Conservation (phyloP, 2,888 invertebrate genomes). For the Hirtodrosophila alboralis region DNA sequence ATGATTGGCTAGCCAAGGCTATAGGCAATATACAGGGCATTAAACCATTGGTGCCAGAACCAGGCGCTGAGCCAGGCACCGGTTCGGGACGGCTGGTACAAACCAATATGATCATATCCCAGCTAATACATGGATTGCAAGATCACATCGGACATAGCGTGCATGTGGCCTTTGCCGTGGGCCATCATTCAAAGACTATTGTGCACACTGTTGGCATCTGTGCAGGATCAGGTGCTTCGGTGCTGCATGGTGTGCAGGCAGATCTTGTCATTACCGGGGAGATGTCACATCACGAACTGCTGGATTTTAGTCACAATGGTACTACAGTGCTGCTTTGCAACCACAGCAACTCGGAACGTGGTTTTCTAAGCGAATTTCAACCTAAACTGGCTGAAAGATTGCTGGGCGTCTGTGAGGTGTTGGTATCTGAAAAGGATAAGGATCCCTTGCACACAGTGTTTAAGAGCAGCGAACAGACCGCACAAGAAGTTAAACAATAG, state of each 20-base stretch:
- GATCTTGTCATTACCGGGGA: constrained; percentile 95
- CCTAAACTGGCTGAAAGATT: constrained; percentile 79
- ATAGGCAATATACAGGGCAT: constrained; percentile 65
- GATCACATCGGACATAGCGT: constrained; percentile 89
- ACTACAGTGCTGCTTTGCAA: constrained; percentile 94
- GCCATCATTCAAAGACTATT: constrained; percentile 83
- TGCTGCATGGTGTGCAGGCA: constrained; percentile 89
- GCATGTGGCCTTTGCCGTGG: constrained; percentile 88
- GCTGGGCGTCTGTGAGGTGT: constrained; percentile 85
- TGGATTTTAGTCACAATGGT: constrained; percentile 93
- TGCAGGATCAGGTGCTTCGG: constrained; percentile 94
- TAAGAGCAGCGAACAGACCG: constrained; percentile 5
- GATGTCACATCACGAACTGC: constrained; percentile 97
- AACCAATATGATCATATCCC: constrained; percentile 76
- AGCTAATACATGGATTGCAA: constrained; percentile 84
- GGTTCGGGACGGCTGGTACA: constrained; percentile 87
- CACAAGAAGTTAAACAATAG: constrained; percentile 27
- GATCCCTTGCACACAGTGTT: constrained; percentile 89
- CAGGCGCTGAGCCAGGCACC: constrained; percentile 45
- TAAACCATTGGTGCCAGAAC: constrained; percentile 70
- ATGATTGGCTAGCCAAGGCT: constrained; percentile 93
- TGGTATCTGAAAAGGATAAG: constrained; percentile 89
- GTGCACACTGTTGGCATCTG: constrained; percentile 91
- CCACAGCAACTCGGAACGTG: constrained; percentile 97
- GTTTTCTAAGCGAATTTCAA: constrained; percentile 89